Percentiles rank a stretch among this genome's conserved stretches.
Conservation (phyloP, 2,888 invertebrate genomes). For the Scaptomyza cyrtandrae region DNA sequence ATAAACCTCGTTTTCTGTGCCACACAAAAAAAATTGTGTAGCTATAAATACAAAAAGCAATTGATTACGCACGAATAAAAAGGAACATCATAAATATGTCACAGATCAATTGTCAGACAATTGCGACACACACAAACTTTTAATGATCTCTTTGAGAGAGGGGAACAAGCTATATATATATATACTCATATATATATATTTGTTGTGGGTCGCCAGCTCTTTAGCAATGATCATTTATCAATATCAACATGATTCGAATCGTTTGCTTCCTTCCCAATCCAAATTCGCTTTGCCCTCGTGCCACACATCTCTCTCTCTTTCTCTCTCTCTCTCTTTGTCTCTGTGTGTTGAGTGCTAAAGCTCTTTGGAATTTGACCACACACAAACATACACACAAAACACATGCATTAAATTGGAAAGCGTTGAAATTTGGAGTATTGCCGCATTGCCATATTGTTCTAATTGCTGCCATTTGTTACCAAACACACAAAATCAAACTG, state of each 20-base stretch:
- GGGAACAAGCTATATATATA: slow-evolving; percentile 6
- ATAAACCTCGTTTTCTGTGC: too few species aligned
- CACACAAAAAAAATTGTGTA: neutral
- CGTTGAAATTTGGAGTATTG: slow-evolving; percentile 68
- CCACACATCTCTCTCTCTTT: slow-evolving; percentile 30
- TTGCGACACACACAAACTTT: slow-evolving; percentile 37
- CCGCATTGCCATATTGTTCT: slow-evolving; percentile 74
- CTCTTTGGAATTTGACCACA: slow-evolving; percentile 37
- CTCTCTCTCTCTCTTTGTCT: neutral
- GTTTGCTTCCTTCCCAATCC: neutral
- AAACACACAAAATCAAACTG: slow-evolving; percentile 51
- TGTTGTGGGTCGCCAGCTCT: slow-evolving; percentile 35
- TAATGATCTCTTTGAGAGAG: neutral
- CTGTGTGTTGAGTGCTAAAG: slow-evolving; percentile 33
- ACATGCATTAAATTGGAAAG: slow-evolving; percentile 67
- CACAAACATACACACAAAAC: slow-evolving; percentile 1
- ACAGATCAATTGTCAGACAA: slow-evolving; percentile 58
- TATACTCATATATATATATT: neutral
- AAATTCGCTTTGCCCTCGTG: slow-evolving; percentile 44
- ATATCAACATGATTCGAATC: slow-evolving; percentile 48
- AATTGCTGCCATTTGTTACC: slow-evolving; percentile 74
- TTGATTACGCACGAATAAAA: slow-evolving; percentile 14
- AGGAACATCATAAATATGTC: slow-evolving; percentile 49
- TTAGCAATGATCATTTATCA: slow-evolving; percentile 73
- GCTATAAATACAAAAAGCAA: neutral